phyloP scores from a whole-genome alignment of 2,797 vertebrate species.

The Sciurus carolinensis region DNA sequence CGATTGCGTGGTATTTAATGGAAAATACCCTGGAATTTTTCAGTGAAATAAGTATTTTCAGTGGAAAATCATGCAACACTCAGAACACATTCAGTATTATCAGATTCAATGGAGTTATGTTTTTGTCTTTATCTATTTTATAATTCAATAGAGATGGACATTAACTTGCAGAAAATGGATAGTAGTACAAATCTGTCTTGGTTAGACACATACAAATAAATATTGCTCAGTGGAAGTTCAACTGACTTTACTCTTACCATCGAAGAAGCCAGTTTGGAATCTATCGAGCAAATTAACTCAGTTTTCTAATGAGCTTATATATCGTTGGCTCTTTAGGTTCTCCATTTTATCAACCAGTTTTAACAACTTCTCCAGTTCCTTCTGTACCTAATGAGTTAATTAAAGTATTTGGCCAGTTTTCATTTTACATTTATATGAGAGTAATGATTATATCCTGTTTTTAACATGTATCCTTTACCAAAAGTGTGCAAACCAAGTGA shows the following conservation, averaged over 20 bases:
- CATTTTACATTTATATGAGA: constrained; percentile 4
- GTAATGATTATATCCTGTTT: constrained; percentile 12
- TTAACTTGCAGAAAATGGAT: not conserved
- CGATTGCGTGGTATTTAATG: not conserved
- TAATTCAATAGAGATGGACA: not conserved
- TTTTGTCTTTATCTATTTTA: constrained; percentile 48
- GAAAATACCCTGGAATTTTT: no score
- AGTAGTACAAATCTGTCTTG: constrained; percentile 27
- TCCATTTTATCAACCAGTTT: not conserved
- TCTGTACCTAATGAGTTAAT: constrained; percentile 34
- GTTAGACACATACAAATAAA: constrained; percentile 40
- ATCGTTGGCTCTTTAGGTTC: not conserved
- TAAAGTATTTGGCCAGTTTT: constrained; percentile 8
- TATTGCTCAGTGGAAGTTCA: not conserved
- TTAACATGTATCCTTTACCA: not conserved
- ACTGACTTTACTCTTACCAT: not conserved
- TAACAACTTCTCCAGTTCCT: constrained; percentile 35
- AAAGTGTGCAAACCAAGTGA: not conserved
- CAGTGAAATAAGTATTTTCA: no score
- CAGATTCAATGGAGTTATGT: not conserved
- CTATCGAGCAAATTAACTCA: constrained; percentile 37
- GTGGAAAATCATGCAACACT: not conserved
- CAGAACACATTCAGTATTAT: not conserved
- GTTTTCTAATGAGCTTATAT: constrained; percentile 5
- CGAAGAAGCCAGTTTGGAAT: constrained; percentile 51